Percentiles rank a stretch among this genome's conserved stretches.
phyloP scores from a whole-genome alignment of 2,113 vertebrate genomes.

The Rhabdornis inornatus region DNA sequence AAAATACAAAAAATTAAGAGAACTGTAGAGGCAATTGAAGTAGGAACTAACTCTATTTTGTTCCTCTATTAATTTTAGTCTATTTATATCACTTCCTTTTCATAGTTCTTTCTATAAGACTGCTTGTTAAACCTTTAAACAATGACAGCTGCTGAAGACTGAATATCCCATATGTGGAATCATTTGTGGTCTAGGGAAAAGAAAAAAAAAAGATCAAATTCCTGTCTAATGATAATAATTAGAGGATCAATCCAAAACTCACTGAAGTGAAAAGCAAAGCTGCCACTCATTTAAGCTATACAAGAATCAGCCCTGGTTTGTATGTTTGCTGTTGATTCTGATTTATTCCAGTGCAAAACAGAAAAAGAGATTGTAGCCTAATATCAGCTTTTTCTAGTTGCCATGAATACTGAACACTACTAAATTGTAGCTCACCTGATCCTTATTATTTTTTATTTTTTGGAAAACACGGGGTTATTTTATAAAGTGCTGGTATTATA shows the following conservation, averaged over 20 bases:
- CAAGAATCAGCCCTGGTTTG: neutral
- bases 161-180: slow-evolving; percentile 21
- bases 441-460: slow-evolving; percentile 37
- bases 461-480: slow-evolving; percentile 39
- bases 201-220: neutral
- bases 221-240: slow-evolving; percentile 35
- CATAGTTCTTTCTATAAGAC: slow-evolving; percentile 27
- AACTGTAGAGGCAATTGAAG: slow-evolving; percentile 15
- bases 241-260: neutral
- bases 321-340: neutral
- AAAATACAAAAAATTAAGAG: slow-evolving; percentile 39
- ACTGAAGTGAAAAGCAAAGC: neutral
- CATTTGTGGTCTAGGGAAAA: neutral
- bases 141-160: slow-evolving; percentile 42
- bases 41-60: slow-evolving; percentile 18
- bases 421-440: neutral
- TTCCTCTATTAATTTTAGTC: slow-evolving; percentile 46
- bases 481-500: slow-evolving; percentile 55
- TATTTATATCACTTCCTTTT: slow-evolving; percentile 53
- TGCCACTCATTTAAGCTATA: neutral
- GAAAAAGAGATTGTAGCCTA: neutral
- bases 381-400: neutral
- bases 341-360: neutral
- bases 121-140: slow-evolving; percentile 53
- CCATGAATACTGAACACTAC: neutral